Evolutionary conservation across 2,113 vertebrate genomes (phyloP), one percentile per base, ranked within the genome.

Genomic region (Pygoscelis antarcticus): DNA sequence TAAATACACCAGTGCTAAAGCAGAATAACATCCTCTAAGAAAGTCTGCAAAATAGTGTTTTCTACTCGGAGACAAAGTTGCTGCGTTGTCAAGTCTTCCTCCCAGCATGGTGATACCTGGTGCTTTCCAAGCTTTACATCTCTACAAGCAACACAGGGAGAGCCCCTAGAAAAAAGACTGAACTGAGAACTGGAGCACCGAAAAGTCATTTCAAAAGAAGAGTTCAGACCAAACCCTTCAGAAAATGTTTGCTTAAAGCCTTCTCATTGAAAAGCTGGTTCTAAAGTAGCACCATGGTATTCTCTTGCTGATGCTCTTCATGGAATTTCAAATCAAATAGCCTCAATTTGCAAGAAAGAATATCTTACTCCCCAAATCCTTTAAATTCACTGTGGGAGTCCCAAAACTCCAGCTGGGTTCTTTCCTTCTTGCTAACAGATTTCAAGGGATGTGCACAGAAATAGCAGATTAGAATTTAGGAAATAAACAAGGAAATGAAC

Each of bases 371-470:
- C 85, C 46, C 36, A 82, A 61, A 78, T 49, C 74, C 81, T 49
- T 34, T 60, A 79, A 69, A 89, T 93, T 87, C 83, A 69, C 57
- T 29, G 27, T 54, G 61, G 61, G 40, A 89, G 62, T 57, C 84
- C 77, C 80, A 69, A 74, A 87, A 89, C 55, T 90, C 88, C 83
- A 94, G 74, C 77, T 85, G 87, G 46, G 38, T 72, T 87, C 80
- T 65, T 38, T 87, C 57, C 60, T 88, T 80, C 83, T 62, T 32
- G 19, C 49, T 71, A 89, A 62, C 51, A 93, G n/a, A 88, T 92
- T 96, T 94, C 89, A 89, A 89, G 66, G 66, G 70, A 94, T 74
- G 82, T 85, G 36, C 49, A 89, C 27, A 92, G 77, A 94, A 96
- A 87, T 5, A 96, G 75, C 34, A 87, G 30, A 89, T 38, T 52